Conservation (phyloP, 2,113 vertebrate species). For the Nothocercus nigrocapillus region DNA sequence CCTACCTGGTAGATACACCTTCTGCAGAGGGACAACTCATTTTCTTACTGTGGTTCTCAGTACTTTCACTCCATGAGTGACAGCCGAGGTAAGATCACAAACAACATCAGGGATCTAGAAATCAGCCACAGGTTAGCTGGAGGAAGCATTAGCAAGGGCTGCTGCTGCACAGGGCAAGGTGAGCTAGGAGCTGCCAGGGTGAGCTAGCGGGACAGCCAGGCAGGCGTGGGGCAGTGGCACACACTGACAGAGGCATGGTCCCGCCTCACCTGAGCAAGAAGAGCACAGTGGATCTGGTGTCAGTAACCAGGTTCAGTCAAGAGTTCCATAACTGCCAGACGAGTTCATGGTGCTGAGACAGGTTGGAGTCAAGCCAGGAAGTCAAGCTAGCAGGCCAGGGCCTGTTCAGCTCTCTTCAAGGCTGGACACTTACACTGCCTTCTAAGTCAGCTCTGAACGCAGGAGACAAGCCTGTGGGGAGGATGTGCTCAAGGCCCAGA, state of each 20-base stretch:
- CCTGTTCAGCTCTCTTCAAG: background rate
- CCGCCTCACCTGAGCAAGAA: fast-evolving
- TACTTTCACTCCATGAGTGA: background rate
- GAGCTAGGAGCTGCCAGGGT: background rate
- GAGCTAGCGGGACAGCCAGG: background rate
- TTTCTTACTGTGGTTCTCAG: background rate
- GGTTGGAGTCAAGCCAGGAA: background rate
- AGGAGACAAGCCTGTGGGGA: background rate
- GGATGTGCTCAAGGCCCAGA: background rate
- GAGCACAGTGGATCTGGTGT: background rate
- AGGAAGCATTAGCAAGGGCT: background rate
- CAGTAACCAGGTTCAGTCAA: background rate
- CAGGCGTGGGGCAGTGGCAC: background rate
- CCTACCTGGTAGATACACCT: background rate
- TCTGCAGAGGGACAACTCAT: background rate
- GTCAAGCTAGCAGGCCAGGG: background rate
- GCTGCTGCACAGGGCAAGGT: fast-evolving
- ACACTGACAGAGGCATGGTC: background rate
- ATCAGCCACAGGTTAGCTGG: background rate
- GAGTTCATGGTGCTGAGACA: fast-evolving
- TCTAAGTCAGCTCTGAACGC: background rate
- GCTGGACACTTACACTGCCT: background rate
- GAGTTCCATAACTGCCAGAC: background rate
- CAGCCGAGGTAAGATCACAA: background rate
- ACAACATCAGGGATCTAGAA: background rate